Evolutionary conservation across 1,140 invertebrate species (phyloP).

Genomic region (Drosophila subobscura): DNA sequence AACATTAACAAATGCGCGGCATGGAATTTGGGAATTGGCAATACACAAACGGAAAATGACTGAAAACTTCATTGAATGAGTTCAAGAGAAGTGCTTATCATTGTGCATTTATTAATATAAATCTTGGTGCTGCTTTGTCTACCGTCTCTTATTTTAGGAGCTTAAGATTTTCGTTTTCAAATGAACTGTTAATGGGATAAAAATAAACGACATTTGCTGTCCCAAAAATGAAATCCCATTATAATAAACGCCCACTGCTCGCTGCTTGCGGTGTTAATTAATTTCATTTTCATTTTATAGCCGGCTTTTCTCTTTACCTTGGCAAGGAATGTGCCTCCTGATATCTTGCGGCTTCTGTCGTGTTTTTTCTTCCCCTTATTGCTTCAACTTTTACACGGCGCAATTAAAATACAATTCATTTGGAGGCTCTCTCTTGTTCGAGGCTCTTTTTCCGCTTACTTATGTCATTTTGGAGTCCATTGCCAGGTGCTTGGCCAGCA

Average conservation of each 20-base stretch:
- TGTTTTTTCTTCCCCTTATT: conserved; percentile 14
- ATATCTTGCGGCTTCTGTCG: background rate
- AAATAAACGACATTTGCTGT: conserved; percentile 14
- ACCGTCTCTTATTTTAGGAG: conserved; percentile 2
- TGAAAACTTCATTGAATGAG: no score
- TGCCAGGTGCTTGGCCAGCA: background rate
- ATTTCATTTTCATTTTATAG: conserved; percentile 33
- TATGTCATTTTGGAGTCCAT: conserved; percentile 23
- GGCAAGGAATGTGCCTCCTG: conserved; percentile 5
- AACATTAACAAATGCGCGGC: no score
- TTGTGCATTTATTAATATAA: no score
- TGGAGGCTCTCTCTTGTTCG: conserved; percentile 21
- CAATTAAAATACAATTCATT: conserved; percentile 76
- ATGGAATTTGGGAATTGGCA: no score
- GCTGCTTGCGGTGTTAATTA: conserved; percentile 28
- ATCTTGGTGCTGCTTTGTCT: no score
- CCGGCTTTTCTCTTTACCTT: conserved; percentile 9
- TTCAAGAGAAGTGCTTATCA: no score
- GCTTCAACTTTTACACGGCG: conserved; percentile 36
- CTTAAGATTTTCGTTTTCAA: conserved; percentile 28
- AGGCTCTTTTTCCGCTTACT: conserved; percentile 36
- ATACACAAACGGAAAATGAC: no score
- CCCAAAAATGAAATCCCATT: conserved; percentile 7
- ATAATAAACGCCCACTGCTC: conserved; percentile 13
- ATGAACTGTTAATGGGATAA: conserved; percentile 37